Evolutionary conservation across 2,797 vertebrate species (phyloP), one percentile per base, ranked within the genome.

Genomic region (Tadarida brasiliensis): DNA sequence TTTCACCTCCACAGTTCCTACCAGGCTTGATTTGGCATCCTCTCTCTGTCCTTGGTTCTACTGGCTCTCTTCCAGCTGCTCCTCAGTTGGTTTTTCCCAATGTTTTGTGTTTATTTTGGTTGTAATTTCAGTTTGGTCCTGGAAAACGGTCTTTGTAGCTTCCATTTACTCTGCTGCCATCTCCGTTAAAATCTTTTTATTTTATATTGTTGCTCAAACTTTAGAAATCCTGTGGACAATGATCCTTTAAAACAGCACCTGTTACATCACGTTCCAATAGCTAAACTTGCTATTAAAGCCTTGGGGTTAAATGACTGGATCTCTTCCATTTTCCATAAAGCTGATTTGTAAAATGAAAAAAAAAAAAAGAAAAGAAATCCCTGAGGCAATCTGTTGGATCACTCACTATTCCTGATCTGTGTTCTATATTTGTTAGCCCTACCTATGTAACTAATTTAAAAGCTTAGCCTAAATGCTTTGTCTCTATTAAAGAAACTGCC

Each of bases 271-370:
- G 44, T 92, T 91, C 8, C 63, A 94, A 78, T 87, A 85, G 65
- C 26, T 94, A 73, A 94, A 74, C 15, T 94, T 95, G 22, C 16
- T 17, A 15, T 35, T 94, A 94, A 96, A 77, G 22, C 14, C 17
- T 63, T 51, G 5, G 8, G 35, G 8, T 26, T 56, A 24, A 84
- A 77, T 6, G n/a, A 80, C 30, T 96, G 59, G 11, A 71, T 80
- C 28, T 61, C 26, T 54, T 74, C 14, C 11, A 73, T 88, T 96
- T 95, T 95, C 61, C 16, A 73, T 81, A 92, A 94, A 84, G 20
- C 26, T 65, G 7, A 47, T 87, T 96, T 93, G 17, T 47, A 85
- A 96, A 87, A 81, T 28, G 70, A 30, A 47, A 86, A 49, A 54
- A 56, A 11, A 19, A 3, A 90, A 95, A 78, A 49, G 7, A 49